Evolutionary conservation across 2,113 vertebrate species (phyloP).

Genomic region (Piprites chloris): DNA sequence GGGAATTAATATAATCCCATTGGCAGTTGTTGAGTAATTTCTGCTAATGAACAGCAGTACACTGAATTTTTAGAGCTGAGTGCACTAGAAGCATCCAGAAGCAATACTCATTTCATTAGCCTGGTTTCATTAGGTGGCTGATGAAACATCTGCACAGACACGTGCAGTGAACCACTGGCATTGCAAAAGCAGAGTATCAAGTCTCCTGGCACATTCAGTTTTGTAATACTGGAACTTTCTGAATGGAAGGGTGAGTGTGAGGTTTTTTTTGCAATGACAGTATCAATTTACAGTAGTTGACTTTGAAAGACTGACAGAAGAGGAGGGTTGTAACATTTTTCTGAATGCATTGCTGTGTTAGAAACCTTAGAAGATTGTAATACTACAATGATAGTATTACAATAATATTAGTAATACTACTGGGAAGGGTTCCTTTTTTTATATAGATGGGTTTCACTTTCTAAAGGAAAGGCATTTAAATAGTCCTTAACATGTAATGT

Average conservation of each 20-base stretch:
- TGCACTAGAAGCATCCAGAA: neutral
- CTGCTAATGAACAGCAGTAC: neutral
- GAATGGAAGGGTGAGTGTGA: neutral
- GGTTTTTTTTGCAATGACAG: neutral
- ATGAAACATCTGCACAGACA: neutral
- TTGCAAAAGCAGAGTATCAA: neutral
- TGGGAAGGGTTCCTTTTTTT: neutral
- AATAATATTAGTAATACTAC: neutral
- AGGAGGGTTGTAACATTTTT: neutral
- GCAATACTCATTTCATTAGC: neutral
- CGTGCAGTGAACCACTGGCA: neutral
- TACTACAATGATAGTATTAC: neutral
- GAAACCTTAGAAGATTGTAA: neutral
- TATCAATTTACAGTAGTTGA: neutral
- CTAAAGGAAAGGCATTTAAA: neutral
- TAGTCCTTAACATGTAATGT: neutral
- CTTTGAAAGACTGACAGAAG: neutral
- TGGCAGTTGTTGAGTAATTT: neutral
- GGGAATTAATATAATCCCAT: neutral
- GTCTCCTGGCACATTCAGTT: neutral
- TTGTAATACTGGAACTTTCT: neutral
- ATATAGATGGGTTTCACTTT: neutral
- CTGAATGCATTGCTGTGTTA: neutral
- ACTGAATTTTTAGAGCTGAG: neutral
- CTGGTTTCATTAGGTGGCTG: neutral